Base-by-base conservation (phyloP, 1,140 invertebrate genomes). In the Cherax destructor region DNA sequence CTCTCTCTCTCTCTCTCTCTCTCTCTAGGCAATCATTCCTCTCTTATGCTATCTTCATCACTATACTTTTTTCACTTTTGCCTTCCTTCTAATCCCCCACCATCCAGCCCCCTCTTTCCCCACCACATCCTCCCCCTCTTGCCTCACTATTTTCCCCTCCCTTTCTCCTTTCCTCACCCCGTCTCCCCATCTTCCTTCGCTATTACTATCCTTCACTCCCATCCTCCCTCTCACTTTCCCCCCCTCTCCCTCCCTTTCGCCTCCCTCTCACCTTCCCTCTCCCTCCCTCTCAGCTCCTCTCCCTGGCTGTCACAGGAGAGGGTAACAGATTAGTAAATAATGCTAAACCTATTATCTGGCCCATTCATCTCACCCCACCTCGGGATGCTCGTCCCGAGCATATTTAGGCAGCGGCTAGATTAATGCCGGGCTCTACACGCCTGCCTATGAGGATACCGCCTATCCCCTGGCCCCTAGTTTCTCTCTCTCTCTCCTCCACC, bases 311-410 rank as follows among this genome's bases (percentile, higher is more conserved):
- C 69, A 72, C 69, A n/a, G 69, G 69, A 5, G 69, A 72, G 69
- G 18, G 69, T 72, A 72, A 72, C 69, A 72, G 69, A 72, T 72
- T 72, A 72, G 69, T 72, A 30, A 72, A 72, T 72, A 72, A 72
- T 72, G 69, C n/a, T 72, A 72, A 72, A 72, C 69, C 69, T 24
- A 72, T 72, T 72, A 72, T 72, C 69, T 24, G 6, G 21, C 2
- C 69, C n/a, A 72, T 72, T 24, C 69, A 72, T 72, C 69, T 72
- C 24, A n/a, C 21, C 21, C 4, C 69, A 30, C 69, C 69, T n/a
- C 6, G 69, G 69, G 24, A 24, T 24, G 69, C 24, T 24, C 6
- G 21, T 24, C 69, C 24, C 21, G 69, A 10, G 21, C 69, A n/a
- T 24, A 72, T 72, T 72, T 72, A 72, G 69, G 4, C 21, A 7